Evolutionary conservation across 2,888 invertebrate genomes (phyloP).

Genomic region (Tetropium fuscum): DNA sequence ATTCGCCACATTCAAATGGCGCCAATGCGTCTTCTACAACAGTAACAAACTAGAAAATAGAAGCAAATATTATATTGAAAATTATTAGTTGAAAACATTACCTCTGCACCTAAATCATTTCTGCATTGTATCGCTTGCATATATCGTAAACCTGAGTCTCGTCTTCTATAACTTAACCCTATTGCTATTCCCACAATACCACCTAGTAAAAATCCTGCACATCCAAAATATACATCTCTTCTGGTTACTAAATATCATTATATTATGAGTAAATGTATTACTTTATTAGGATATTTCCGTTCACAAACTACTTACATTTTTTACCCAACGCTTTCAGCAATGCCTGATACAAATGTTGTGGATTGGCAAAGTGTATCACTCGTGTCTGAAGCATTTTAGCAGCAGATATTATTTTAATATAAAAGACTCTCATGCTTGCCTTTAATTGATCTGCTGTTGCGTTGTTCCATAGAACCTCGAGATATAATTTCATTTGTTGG

Average conservation of each 20-base stretch:
- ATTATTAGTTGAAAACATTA: constrained; percentile 44
- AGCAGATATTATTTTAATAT: constrained; percentile 45
- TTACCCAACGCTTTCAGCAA: constrained; percentile 51
- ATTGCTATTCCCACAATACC: constrained; percentile 64
- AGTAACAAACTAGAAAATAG: constrained; percentile 66
- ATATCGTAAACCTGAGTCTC: constrained; percentile 59
- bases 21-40: constrained; percentile 69
- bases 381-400: constrained; percentile 47
- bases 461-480: constrained; percentile 53
- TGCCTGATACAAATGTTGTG: constrained; percentile 51
- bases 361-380: constrained; percentile 48
- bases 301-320: constrained; percentile 54
- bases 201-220: constrained; percentile 65
- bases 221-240: constrained; percentile 64
- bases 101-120: constrained; percentile 66
- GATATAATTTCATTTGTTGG: constrained; percentile 47
- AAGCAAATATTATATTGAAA: constrained; percentile 15
- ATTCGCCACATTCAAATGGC: constrained; percentile 67
- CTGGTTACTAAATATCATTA: constrained; percentile 59
- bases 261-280: not conserved
- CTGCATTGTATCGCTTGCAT: constrained; percentile 68
- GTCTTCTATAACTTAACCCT: constrained; percentile 59
- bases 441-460: constrained; percentile 49
- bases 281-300: not conserved
- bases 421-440: constrained; percentile 47